A percentile compares a stretch with the other conserved stretches of the same genome.
phyloP scores from a whole-genome alignment of 2,888 invertebrate genomes.

The Tryphoninae sp. region DNA sequence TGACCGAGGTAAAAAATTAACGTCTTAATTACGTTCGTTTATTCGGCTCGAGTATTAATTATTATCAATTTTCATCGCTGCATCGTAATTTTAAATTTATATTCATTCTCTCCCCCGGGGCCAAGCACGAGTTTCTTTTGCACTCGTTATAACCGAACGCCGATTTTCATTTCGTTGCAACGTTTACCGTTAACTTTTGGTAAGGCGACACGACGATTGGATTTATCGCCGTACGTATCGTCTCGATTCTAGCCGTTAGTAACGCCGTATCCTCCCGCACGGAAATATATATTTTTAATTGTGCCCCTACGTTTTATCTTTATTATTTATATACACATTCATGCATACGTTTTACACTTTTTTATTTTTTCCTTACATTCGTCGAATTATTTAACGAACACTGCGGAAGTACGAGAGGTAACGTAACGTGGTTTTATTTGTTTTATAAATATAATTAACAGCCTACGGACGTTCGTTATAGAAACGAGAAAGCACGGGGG shows the following conservation, averaged over 20 bases:
- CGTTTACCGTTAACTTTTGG: neutral
- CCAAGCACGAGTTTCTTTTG: neutral
- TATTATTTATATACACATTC: neutral
- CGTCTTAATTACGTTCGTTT: too few species aligned
- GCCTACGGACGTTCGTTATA: constrained; percentile 34
- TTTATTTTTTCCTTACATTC: constrained; percentile 1
- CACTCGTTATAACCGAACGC: neutral
- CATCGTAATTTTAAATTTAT: too few species aligned
- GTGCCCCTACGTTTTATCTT: neutral
- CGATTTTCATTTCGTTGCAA: neutral
- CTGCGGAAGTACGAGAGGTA: constrained; percentile 11
- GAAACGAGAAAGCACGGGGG: neutral
- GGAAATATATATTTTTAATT: neutral
- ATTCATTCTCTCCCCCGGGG: too few species aligned
- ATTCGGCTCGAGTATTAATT: too few species aligned
- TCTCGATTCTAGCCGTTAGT: neutral
- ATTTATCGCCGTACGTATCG: neutral
- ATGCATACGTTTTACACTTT: neutral
- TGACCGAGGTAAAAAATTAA: too few species aligned
- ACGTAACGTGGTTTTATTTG: constrained; percentile 15
- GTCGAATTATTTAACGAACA: constrained; percentile 19
- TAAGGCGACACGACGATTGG: neutral
- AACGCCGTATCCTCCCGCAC: neutral
- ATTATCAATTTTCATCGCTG: too few species aligned
- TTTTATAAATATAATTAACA: constrained; percentile 47